phyloP scores from a whole-genome alignment of 1,140 invertebrate species.

The Ceratosolen solmsi region DNA sequence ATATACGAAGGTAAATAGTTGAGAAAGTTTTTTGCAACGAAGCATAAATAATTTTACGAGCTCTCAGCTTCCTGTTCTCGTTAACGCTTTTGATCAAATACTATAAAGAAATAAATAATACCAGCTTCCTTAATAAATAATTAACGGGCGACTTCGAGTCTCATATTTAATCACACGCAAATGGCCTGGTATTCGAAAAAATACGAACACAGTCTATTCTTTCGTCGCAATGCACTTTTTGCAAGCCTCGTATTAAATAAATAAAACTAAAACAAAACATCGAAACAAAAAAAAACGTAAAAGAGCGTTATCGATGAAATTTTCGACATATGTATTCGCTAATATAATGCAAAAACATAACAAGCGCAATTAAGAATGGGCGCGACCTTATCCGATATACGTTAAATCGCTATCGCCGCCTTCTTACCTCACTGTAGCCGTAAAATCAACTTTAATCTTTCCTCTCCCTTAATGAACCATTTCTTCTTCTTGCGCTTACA shows the following conservation, averaged over 20 bases:
- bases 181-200: background rate
- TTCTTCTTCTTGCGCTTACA: background rate
- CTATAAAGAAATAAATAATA: background rate
- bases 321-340: background rate
- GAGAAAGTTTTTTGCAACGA: background rate
- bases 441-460: conserved; percentile 24
- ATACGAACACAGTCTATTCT: background rate
- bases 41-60: background rate
- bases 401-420: conserved; percentile 40
- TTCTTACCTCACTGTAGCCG: conserved; percentile 9
- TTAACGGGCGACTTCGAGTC: background rate
- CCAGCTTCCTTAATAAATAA: conserved; percentile 12
- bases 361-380: conserved; percentile 30
- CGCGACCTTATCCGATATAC: conserved; percentile 26
- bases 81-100: background rate
- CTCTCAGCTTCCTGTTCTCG: background rate
- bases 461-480: conserved; percentile 29
- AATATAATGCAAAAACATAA: conserved; percentile 1
- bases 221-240: background rate
- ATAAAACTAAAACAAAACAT: background rate
- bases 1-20: background rate
- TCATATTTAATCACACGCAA: background rate
- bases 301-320: background rate
- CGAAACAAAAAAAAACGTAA: background rate
- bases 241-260: background rate